Percentiles rank a stretch among this genome's conserved stretches.
phyloP scores from a whole-genome alignment of 2,888 invertebrate genomes.

The Epirrhoe alternata region DNA sequence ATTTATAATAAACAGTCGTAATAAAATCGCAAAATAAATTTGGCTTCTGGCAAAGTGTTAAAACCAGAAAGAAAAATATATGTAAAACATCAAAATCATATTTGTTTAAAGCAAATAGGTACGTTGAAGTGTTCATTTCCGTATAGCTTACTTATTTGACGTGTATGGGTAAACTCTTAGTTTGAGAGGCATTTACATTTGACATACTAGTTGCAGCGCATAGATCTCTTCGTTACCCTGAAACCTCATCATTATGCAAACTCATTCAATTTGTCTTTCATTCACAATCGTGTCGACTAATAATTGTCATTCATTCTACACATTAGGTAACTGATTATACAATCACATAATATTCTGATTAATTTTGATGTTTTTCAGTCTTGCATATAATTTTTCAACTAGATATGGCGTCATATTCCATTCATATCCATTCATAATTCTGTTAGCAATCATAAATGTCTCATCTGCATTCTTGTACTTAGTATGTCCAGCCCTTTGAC shows the following conservation, averaged over 20 bases:
- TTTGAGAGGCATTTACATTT: slow-evolving; percentile 44
- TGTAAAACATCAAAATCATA: slow-evolving; percentile 40
- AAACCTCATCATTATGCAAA: slow-evolving; percentile 46
- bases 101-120: slow-evolving; percentile 43
- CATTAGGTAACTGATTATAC: no score
- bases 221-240: slow-evolving; percentile 35
- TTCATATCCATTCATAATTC: slow-evolving; percentile 23
- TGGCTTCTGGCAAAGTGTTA: slow-evolving; percentile 11
- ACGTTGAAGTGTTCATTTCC: slow-evolving; percentile 46
- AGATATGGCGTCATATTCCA: background rate
- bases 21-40: slow-evolving; percentile 21
- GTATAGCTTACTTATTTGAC: slow-evolving; percentile 40
- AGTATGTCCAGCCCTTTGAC: slow-evolving; percentile 50
- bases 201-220: slow-evolving; percentile 39
- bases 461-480: slow-evolving; percentile 53
- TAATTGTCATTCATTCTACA: slow-evolving; percentile 49
- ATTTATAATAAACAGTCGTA: slow-evolving; percentile 41
- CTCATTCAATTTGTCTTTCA: slow-evolving; percentile 44
- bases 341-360: background rate
- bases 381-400: background rate
- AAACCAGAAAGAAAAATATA: background rate
- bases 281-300: slow-evolving; percentile 50
- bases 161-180: slow-evolving; percentile 42
- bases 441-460: slow-evolving; percentile 36
- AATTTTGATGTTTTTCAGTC: background rate